Percentiles rank a stretch among this genome's conserved stretches.
Conservation (phyloP, 2,797 vertebrate species). For the Gymnodraco acuticeps region DNA sequence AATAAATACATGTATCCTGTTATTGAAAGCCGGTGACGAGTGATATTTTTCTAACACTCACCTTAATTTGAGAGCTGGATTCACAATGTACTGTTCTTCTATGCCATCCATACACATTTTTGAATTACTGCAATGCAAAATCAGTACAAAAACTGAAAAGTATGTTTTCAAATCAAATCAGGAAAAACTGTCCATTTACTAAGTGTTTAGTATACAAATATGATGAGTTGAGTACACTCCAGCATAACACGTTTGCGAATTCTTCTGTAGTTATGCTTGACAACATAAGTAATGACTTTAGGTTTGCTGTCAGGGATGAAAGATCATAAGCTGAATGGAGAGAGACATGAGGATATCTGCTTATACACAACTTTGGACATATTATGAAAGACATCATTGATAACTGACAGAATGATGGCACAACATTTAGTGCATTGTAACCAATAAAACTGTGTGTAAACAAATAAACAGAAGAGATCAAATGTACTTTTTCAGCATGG, state of each 20-base stretch:
- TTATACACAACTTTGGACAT: conserved; percentile 31
- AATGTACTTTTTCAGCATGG: conserved; percentile 5
- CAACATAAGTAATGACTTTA: conserved; percentile 59
- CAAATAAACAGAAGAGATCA: background rate
- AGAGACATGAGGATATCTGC: conserved; percentile 11
- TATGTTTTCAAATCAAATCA: conserved; percentile 35
- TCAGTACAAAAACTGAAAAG: conserved; percentile 12
- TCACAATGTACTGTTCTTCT: too few relatives aligned
- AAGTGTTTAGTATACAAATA: conserved; percentile 1
- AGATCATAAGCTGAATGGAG: conserved; percentile 16
- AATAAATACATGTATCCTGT: too few relatives aligned
- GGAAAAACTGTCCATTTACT: conserved; percentile 12
- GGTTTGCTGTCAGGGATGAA: conserved; percentile 45
- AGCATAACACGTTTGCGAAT: conserved; percentile 35
- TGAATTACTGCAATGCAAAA: conserved; percentile 36
- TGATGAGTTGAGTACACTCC: conserved; percentile 30
- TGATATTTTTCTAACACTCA: too few relatives aligned
- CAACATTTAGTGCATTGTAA: conserved; percentile 17
- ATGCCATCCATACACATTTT: too few relatives aligned
- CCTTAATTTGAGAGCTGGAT: too few relatives aligned
- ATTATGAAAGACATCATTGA: conserved; percentile 45
- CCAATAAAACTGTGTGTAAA: conserved; percentile 13
- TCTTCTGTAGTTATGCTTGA: conserved; percentile 47
- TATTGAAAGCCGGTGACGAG: too few relatives aligned
- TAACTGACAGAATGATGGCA: conserved; percentile 28